Conservation (phyloP, 2,113 vertebrate species). For the Argyrosomus japonicus region DNA sequence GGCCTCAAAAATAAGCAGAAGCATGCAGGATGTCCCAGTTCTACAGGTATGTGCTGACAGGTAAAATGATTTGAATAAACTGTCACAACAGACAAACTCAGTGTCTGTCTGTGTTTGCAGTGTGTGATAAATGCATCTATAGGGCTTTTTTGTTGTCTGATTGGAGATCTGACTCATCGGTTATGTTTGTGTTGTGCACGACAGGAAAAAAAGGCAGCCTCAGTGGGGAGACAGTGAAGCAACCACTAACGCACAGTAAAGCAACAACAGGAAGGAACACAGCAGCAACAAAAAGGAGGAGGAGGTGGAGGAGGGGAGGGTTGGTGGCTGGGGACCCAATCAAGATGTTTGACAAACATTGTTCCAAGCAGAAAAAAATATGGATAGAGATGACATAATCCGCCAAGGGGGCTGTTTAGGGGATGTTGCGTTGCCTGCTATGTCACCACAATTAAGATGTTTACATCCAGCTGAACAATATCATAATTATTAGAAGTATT, state of each 20-base stretch:
- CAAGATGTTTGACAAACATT: slow-evolving; percentile 41
- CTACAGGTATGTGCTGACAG: background rate
- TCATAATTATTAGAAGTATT: background rate
- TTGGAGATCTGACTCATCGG: slow-evolving; percentile 28
- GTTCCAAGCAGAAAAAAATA: slow-evolving; percentile 16
- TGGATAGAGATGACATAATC: slow-evolving; percentile 21
- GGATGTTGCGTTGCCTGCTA: background rate
- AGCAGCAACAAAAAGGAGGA: background rate
- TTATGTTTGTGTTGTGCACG: slow-evolving; percentile 38
- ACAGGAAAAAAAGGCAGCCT: slow-evolving; percentile 64
- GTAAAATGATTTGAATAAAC: background rate
- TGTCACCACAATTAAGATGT: slow-evolving; percentile 5
- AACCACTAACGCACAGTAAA: slow-evolving; percentile 16
- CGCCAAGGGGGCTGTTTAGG: background rate
- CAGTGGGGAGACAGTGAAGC: slow-evolving; percentile 44
- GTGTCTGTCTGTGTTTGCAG: background rate
- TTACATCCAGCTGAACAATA: background rate
- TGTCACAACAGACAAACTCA: background rate
- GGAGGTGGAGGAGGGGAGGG: background rate
- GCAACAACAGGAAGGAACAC: slow-evolving; percentile 63
- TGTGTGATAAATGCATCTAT: background rate
- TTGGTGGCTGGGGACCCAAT: slow-evolving; percentile 35
- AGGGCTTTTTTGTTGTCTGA: slow-evolving; percentile 10
- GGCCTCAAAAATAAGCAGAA: background rate
- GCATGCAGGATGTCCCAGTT: background rate